Conservation (phyloP, 2,797 vertebrate species). For the Botia almorhae region DNA sequence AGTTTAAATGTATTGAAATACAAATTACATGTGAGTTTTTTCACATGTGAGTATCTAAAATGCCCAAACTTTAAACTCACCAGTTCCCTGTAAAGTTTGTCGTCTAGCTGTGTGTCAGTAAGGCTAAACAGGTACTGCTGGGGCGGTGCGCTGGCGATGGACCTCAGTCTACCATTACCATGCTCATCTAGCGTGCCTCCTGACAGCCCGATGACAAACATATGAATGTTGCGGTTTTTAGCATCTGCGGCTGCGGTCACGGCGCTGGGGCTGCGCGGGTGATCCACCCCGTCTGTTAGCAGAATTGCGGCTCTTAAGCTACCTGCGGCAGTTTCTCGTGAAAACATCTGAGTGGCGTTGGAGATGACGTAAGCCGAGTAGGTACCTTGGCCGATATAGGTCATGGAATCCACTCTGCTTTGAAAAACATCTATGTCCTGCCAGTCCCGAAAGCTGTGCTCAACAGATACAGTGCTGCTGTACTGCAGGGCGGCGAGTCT, state of each 20-base stretch:
- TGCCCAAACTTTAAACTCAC: constrained; percentile 69
- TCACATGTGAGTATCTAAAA: too few relatives aligned
- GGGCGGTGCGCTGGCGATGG: constrained; percentile 80
- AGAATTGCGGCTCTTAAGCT: constrained; percentile 82
- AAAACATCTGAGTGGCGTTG: constrained; percentile 84
- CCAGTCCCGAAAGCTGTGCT: constrained; percentile 87
- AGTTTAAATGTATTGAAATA: too few relatives aligned
- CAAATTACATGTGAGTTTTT: too few relatives aligned
- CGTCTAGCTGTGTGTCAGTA: constrained; percentile 75
- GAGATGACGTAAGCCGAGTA: constrained; percentile 85
- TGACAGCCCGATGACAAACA: constrained; percentile 83
- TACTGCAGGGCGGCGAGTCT: constrained; percentile 85
- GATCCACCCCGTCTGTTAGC: constrained; percentile 85
- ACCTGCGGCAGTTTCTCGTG: constrained; percentile 73
- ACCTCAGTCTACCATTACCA: constrained; percentile 72
- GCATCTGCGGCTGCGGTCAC: constrained; percentile 77
- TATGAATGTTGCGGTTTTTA: constrained; percentile 80
- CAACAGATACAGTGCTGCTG: constrained; percentile 84
- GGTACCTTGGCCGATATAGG: constrained; percentile 85
- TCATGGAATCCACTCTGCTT: constrained; percentile 76
- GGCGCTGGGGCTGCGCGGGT: constrained; percentile 84
- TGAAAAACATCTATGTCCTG: constrained; percentile 85
- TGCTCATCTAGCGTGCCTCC: constrained; percentile 59
- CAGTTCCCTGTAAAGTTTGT: constrained; percentile 77
- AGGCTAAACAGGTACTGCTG: constrained; percentile 78